Base-by-base conservation (phyloP, 2,797 vertebrate species). In the Knipowitschia caucasica region DNA sequence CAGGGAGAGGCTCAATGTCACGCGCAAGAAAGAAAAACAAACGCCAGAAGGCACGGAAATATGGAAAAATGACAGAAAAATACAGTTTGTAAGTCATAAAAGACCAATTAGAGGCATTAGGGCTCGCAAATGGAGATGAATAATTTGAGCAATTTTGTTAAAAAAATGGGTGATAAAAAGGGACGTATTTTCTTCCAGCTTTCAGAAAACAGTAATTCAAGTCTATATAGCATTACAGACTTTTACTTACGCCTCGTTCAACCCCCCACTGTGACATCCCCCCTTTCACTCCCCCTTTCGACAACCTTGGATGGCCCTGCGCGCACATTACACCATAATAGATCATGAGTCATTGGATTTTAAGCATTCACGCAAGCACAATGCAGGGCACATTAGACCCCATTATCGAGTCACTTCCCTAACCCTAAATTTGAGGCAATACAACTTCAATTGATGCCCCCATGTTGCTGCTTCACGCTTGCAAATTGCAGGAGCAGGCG, bases 1-100 rank as follows among this genome's bases (percentile, higher is more conserved):
- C 84, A 88, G 89, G 84, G 88, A 88, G 82, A 84, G 86, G 87
- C 89, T 88, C 84, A 77, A 85, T 90, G 88, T 89, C 88, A 89
- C 85, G 88, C 82, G 34, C 58, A 80, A 82, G 75, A 76, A 78
- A 81, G 80, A 77, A 83, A 86, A 86, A 86, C 82, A 86, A 84
- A 84, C 63, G 80, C 80, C 78, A 67, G 80, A 77, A 66, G 81
- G 77, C 53, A 29, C 53, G 60, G 53, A 46, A 6, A 55, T 17
- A 35, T 47, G 51, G 59, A 38, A 56, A 30, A 29, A 21, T 21
- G 38, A 75, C 64, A 36, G 64, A 64, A 85, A 67, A 59, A 78
- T 73, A 68, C 62, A 78, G 80, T 84, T 82, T 84, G 71, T 80
- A 80, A 83, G 77, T 87, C 79, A 81, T 86, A 83, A 84, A 86